These are phyloP conservation scores for Grammomys surdaster DNA, from an alignment of 2,113 vertebrate genomes.

Conservation along the genomic window DNA sequence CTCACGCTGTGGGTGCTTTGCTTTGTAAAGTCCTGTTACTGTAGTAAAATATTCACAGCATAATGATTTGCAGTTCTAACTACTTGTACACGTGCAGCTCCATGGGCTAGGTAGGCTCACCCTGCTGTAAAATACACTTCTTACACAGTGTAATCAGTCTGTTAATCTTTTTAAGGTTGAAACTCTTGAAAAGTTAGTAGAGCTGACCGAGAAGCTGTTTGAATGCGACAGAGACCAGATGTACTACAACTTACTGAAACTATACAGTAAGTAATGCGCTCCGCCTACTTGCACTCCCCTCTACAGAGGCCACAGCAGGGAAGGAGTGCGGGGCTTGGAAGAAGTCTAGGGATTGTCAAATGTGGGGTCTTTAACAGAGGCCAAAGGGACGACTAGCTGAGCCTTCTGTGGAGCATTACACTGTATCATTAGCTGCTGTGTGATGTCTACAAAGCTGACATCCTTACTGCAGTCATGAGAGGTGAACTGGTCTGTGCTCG, in stretches of 20 bases:
- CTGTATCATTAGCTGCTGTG: not conserved
- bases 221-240: constrained; percentile 97
- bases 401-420: not conserved
- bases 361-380: not conserved
- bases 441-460: not conserved
- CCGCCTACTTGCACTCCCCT: not conserved
- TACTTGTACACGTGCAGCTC: not conserved
- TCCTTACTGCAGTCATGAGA: not conserved
- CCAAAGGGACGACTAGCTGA: not conserved
- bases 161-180: constrained; percentile 89
- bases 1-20: not conserved
- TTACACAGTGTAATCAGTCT: not conserved
- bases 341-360: not conserved
- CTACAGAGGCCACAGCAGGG: not conserved
- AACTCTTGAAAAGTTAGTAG: constrained; percentile 92
- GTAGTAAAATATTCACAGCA: not conserved
- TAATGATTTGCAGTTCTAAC: constrained; percentile 42
- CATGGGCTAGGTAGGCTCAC: not conserved
- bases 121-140: not conserved
- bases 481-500: not conserved
- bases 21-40: not conserved
- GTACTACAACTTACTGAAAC: constrained; percentile 91
- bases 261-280: constrained; percentile 91
- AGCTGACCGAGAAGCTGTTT: constrained; percentile 93
- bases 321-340: not conserved